Evolutionary conservation across 2,888 invertebrate species (phyloP).

Genomic region (Hirtodrosophila alboralis): DNA sequence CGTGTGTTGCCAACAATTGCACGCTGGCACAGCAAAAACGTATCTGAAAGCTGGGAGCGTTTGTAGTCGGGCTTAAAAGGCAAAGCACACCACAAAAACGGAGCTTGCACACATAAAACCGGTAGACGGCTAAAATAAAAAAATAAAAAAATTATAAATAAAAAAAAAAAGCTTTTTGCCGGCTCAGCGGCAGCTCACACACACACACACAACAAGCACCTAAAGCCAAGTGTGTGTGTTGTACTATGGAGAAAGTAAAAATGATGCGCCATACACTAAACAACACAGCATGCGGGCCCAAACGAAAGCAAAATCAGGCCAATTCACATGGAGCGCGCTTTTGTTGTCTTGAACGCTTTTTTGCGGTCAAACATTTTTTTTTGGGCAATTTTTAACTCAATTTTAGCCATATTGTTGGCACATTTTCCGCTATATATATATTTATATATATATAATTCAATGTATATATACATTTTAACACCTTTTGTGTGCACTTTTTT

Average conservation of each 20-base stretch:
- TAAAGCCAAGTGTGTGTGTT: slow-evolving; percentile 8
- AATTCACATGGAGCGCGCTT: slow-evolving; percentile 44
- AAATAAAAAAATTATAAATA: too few species aligned
- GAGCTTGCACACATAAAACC: slow-evolving; percentile 65
- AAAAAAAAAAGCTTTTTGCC: slow-evolving; percentile 57
- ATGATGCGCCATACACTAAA: slow-evolving; percentile 65
- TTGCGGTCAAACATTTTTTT: slow-evolving; percentile 62
- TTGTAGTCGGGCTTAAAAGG: slow-evolving; percentile 76
- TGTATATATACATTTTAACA: slow-evolving; percentile 51
- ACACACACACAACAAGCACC: slow-evolving; percentile 28
- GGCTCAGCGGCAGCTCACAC: slow-evolving; percentile 37
- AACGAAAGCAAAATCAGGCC: slow-evolving; percentile 81
- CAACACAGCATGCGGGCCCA: slow-evolving; percentile 63
- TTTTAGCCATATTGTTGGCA: slow-evolving; percentile 48
- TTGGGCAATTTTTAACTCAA: slow-evolving; percentile 49
- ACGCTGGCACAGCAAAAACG: slow-evolving; percentile 77
- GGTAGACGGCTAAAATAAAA: slow-evolving; percentile 37
- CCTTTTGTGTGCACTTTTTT: slow-evolving; percentile 73
- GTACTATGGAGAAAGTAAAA: slow-evolving; percentile 67
- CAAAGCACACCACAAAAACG: slow-evolving; percentile 69
- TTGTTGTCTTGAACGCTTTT: slow-evolving; percentile 24
- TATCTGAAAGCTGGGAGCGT: slow-evolving; percentile 80
- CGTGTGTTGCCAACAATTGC: slow-evolving; percentile 64
- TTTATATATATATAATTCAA: slow-evolving; percentile 3
- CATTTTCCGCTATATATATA: slow-evolving; percentile 14